Conservation (phyloP, 1,140 invertebrate genomes). For the Neodiprion fabricii region DNA sequence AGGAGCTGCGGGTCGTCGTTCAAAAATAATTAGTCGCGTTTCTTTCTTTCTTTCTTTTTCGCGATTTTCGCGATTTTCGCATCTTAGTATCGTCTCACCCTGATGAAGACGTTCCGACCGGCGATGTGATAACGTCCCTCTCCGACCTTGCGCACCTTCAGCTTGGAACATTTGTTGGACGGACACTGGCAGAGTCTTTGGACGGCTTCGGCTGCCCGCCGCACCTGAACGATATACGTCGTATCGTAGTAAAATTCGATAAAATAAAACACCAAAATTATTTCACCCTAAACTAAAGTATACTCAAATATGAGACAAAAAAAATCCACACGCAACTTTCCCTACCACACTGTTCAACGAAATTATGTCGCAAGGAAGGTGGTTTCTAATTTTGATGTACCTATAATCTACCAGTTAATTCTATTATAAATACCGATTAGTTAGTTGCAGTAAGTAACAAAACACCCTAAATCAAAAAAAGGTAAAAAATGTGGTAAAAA, state of each 20-base stretch:
- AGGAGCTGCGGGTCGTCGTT: constrained; percentile 69
- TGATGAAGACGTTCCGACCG: constrained; percentile 80
- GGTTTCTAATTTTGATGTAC: too few relatives aligned
- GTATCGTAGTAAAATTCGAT: constrained; percentile 9
- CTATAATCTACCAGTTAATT: too few relatives aligned
- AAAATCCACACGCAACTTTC: too few relatives aligned
- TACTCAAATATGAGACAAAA: neutral
- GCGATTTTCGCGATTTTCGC: too few relatives aligned
- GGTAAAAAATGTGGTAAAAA: too few relatives aligned
- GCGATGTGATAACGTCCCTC: constrained; percentile 84
- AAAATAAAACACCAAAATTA: neutral
- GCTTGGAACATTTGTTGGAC: constrained; percentile 72
- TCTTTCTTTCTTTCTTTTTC: neutral
- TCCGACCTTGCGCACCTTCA: constrained; percentile 79
- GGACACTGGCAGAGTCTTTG: constrained; percentile 74
- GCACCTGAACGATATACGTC: constrained; percentile 62
- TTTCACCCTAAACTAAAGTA: neutral
- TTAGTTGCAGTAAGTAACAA: too few relatives aligned
- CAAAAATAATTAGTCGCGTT: constrained; percentile 10
- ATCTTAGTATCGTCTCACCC: constrained; percentile 59
- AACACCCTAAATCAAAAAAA: too few relatives aligned
- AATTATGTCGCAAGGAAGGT: too few relatives aligned
- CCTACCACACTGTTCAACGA: too few relatives aligned
- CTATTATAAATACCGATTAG: too few relatives aligned
- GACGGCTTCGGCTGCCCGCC: constrained; percentile 71